These are phyloP conservation scores for Hyles euphorbiae DNA, from an alignment of 1,140 invertebrate species.

Conservation along the genomic window DNA sequence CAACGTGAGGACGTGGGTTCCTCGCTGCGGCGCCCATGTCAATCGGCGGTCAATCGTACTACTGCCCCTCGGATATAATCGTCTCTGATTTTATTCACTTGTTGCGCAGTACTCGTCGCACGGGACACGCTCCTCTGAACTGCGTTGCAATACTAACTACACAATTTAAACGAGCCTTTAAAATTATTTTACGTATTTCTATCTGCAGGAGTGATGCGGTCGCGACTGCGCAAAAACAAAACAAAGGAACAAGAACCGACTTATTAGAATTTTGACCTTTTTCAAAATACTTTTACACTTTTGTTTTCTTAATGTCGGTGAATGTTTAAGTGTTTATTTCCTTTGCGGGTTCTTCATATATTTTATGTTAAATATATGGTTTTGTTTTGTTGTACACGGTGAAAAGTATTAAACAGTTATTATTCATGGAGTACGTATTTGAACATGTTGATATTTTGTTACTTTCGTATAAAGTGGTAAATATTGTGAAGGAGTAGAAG, in stretches of 20 bases:
- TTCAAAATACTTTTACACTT: too few relatives aligned
- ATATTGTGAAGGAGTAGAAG: slow-evolving; percentile 11
- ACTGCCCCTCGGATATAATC: slow-evolving; percentile 52
- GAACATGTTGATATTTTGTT: slow-evolving; percentile 2
- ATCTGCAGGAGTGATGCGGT: slow-evolving; percentile 38
- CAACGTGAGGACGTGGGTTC: slow-evolving; percentile 62
- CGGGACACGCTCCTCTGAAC: slow-evolving; percentile 43
- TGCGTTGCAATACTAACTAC: slow-evolving; percentile 35
- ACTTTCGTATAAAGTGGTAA: slow-evolving; percentile 3
- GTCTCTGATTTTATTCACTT: slow-evolving; percentile 61
- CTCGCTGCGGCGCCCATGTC: slow-evolving; percentile 65
- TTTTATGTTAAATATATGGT: too few relatives aligned
- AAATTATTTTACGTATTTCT: slow-evolving; percentile 37
- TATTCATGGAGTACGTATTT: too few relatives aligned
- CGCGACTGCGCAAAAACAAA: slow-evolving; percentile 12
- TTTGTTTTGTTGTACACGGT: too few relatives aligned
- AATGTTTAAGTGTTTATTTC: too few relatives aligned
- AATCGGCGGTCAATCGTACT: slow-evolving; percentile 48
- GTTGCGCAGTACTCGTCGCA: slow-evolving; percentile 50
- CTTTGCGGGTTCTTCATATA: too few relatives aligned
- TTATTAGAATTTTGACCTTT: slow-evolving; percentile 5
- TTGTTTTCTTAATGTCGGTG: too few relatives aligned
- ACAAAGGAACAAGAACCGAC: slow-evolving; percentile 10
- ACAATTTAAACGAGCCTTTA: slow-evolving; percentile 45
- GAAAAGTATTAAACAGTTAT: too few relatives aligned